phyloP scores from a whole-genome alignment of 1,140 invertebrate species.

The Heliconius hermathena region DNA sequence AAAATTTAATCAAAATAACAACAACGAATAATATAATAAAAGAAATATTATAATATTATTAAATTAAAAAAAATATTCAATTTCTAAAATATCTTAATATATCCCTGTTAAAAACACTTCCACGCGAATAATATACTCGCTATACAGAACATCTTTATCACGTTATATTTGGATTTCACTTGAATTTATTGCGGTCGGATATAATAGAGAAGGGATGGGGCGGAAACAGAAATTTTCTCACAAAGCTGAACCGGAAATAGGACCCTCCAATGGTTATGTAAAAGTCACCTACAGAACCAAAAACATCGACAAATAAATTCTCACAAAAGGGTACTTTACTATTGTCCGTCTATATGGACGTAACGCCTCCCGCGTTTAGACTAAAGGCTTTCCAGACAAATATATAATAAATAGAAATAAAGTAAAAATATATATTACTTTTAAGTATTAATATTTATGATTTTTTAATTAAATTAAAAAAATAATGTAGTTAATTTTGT shows the following conservation, averaged over 20 bases:
- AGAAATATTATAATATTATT: too few relatives aligned
- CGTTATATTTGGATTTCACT: conserved; percentile 14
- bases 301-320: conserved; percentile 54
- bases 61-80: not conserved
- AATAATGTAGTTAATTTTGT: too few relatives aligned
- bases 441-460: not conserved
- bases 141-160: not conserved
- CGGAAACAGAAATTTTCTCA: conserved; percentile 32
- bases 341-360: conserved; percentile 41
- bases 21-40: too few relatives aligned
- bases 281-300: conserved; percentile 46
- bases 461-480: not conserved
- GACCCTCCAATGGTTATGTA: conserved; percentile 38
- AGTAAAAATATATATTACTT: not conserved
- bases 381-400: not conserved
- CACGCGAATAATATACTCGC: not conserved
- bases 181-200: conserved; percentile 29
- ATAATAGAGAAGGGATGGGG: conserved; percentile 26
- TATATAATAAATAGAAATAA: not conserved
- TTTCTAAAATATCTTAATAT: not conserved
- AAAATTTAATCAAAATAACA: too few relatives aligned
- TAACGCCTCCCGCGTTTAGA: not conserved
- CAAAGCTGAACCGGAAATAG: conserved; percentile 41
- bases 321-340: conserved; percentile 46
- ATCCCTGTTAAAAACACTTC: not conserved